These are phyloP conservation scores for Diorhabda carinulata DNA, from an alignment of 1,140 invertebrate genomes.

Conservation along the genomic window DNA sequence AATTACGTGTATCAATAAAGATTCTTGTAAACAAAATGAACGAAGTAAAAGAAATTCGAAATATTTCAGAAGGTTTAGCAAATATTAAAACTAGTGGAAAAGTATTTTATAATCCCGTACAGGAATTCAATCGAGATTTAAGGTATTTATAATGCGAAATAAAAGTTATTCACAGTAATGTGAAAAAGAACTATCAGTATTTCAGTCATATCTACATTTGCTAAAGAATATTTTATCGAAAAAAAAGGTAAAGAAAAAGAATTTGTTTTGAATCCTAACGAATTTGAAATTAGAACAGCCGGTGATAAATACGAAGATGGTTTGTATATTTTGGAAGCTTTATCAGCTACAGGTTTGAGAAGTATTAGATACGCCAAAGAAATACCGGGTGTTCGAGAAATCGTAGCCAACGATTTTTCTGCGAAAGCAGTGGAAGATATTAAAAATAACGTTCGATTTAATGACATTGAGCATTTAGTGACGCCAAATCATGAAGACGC, in stretches of 20 bases:
- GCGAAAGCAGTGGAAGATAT: conserved; percentile 82
- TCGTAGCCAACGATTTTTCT: conserved; percentile 95
- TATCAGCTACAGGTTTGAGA: conserved; percentile 91
- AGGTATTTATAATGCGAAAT: conserved; percentile 53
- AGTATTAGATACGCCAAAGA: conserved; percentile 97
- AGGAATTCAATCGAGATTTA: conserved; percentile 96
- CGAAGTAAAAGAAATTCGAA: conserved; percentile 16
- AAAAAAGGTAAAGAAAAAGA: neutral
- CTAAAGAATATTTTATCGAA: conserved; percentile 23
- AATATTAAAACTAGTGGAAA: conserved; percentile 64
- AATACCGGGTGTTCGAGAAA: conserved; percentile 73
- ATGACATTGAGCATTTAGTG: conserved; percentile 73
- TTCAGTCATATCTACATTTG: conserved; percentile 58
- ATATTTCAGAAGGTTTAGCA: conserved; percentile 70
- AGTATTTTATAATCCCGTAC: conserved; percentile 97
- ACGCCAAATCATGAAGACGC: conserved; percentile 75
- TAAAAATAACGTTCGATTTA: conserved; percentile 73
- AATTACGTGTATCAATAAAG: too few species aligned
- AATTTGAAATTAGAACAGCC: conserved; percentile 9
- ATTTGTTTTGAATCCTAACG: conserved; percentile 10
- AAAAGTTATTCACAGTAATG: too few species aligned
- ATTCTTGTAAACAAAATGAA: too few species aligned
- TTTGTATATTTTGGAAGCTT: conserved; percentile 81
- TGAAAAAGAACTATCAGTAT: conserved; percentile 47
- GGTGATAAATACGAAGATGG: conserved; percentile 52